Evolutionary conservation across 2,797 vertebrate species (phyloP).

Genomic region (Propithecus perrieri): DNA sequence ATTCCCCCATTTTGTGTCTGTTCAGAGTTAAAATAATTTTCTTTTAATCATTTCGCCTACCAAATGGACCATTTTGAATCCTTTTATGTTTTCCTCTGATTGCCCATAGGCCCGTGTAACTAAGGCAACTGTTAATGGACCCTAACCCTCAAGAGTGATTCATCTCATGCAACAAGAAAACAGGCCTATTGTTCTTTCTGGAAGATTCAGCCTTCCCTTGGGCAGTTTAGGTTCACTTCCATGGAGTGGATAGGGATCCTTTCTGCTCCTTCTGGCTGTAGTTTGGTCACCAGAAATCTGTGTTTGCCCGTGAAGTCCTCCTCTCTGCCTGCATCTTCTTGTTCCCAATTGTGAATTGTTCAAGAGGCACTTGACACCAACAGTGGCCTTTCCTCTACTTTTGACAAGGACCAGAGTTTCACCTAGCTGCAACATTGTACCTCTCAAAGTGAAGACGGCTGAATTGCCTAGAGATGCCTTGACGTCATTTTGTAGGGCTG

Average conservation of each 20-base stretch:
- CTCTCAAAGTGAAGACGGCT: not conserved
- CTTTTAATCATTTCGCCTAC: too few relatives aligned
- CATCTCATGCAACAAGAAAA: not conserved
- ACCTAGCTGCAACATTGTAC: not conserved
- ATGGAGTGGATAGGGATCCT: not conserved
- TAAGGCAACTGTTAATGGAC: not conserved
- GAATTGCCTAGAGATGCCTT: not conserved
- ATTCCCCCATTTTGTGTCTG: too few relatives aligned
- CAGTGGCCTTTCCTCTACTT: not conserved
- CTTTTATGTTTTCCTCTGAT: not conserved
- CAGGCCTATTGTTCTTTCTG: not conserved
- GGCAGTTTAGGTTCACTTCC: not conserved
- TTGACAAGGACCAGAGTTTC: not conserved
- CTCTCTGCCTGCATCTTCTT: not conserved
- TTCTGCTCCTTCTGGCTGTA: not conserved
- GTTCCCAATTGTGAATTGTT: not conserved
- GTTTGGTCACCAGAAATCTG: not conserved
- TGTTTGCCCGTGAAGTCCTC: not conserved
- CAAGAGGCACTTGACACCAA: not conserved
- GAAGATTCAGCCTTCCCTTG: not conserved
- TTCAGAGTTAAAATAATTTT: too few relatives aligned
- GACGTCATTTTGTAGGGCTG: not conserved
- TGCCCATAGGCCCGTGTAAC: not conserved
- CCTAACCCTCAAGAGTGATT: not conserved
- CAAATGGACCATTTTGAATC: too few relatives aligned